These are phyloP conservation scores for Calcarius lapponicus DNA, from an alignment of 2,797 vertebrate species.

Conservation along the genomic window DNA sequence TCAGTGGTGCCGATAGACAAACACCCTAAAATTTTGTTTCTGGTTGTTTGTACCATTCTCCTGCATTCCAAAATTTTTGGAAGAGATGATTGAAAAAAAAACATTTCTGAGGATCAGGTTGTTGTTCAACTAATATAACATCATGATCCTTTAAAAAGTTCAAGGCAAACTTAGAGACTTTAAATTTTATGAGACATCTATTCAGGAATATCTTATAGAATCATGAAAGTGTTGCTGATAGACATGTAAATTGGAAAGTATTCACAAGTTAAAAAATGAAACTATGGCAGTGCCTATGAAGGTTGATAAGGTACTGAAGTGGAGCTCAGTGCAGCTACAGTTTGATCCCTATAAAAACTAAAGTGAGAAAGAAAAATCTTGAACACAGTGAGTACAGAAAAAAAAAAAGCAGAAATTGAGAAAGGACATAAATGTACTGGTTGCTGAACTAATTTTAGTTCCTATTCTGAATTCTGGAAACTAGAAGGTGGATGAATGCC, in stretches of 20 bases:
- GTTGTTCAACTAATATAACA: not conserved
- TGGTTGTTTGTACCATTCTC: not conserved
- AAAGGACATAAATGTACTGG: not conserved
- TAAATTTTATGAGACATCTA: not conserved
- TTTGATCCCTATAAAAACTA: not conserved
- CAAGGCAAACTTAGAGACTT: not conserved
- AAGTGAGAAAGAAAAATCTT: not conserved
- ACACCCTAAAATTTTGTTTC: not conserved
- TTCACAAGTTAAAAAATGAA: not conserved
- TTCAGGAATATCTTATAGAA: not conserved
- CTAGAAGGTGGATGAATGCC: not conserved
- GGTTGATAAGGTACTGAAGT: not conserved
- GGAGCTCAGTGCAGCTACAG: not conserved
- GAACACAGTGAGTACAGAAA: not conserved
- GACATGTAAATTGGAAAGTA: not conserved
- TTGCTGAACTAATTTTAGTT: not conserved
- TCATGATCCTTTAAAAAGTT: not conserved
- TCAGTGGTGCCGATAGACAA: not conserved
- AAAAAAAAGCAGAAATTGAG: not conserved
- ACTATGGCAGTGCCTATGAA: not conserved
- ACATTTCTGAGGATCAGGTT: accelerated
- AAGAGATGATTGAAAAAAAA: not conserved
- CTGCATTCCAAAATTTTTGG: not conserved
- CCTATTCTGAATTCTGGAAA: not conserved
- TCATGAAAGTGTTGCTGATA: not conserved